Conservation (phyloP, 2,888 invertebrate genomes). For the Podotricha telesiphe region DNA sequence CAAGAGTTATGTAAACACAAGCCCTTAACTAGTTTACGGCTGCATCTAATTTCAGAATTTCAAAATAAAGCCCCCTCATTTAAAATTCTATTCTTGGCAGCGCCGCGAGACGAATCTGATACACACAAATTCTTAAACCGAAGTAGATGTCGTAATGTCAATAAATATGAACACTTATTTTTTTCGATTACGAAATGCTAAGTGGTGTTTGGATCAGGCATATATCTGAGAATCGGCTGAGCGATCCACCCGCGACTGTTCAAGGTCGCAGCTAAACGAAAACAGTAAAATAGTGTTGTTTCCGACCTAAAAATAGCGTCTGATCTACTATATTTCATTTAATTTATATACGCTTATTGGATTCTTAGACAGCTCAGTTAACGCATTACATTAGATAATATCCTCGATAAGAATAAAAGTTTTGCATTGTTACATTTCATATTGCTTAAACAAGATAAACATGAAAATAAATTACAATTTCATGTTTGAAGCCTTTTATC, state of each 20-base stretch:
- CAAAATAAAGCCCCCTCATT: conserved; percentile 74
- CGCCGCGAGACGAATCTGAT: conserved; percentile 53
- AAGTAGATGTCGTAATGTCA: conserved; percentile 78
- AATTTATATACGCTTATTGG: conserved; percentile 48
- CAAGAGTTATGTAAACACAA: conserved; percentile 26
- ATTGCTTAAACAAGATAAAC: neutral
- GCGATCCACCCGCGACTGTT: conserved; percentile 60
- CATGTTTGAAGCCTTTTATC: neutral
- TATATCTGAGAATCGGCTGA: conserved; percentile 74
- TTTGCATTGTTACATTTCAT: neutral
- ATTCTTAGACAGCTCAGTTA: neutral
- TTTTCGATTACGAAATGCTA: conserved; percentile 78
- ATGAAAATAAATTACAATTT: neutral
- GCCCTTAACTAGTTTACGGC: conserved; percentile 52
- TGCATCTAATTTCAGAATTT: conserved; percentile 55
- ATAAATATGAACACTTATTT: conserved; percentile 81
- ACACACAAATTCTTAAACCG: conserved; percentile 58
- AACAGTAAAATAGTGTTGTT: conserved; percentile 67
- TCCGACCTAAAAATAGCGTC: conserved; percentile 69
- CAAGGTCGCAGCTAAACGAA: conserved; percentile 68
- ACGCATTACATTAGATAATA: neutral
- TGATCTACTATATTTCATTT: conserved; percentile 34
- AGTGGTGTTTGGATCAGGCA: conserved; percentile 61
- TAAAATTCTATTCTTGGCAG: conserved; percentile 68
- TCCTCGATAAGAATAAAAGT: neutral